These are phyloP conservation scores for Piaya cayana DNA, from an alignment of 2,113 vertebrate genomes.

Conservation along the genomic window DNA sequence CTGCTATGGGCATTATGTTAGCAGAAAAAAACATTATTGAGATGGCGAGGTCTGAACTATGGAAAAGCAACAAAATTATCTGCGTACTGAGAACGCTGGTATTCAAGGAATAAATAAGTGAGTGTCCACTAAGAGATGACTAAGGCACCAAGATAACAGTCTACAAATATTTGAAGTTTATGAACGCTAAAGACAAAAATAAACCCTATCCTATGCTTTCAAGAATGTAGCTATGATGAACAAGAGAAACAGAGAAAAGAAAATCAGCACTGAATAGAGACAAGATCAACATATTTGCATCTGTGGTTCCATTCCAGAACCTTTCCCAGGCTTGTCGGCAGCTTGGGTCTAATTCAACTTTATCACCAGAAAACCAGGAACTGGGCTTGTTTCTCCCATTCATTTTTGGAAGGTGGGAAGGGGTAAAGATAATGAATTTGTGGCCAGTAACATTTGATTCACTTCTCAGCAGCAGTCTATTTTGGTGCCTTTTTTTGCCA, in stretches of 20 bases:
- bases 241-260: neutral
- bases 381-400: neutral
- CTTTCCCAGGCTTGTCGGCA: neutral
- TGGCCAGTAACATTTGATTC: neutral
- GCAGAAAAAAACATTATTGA: neutral
- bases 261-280: neutral
- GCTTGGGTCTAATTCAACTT: neutral
- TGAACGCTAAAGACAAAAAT: neutral
- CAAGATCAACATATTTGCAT: rapidly evolving
- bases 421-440: neutral
- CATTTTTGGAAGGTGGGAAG: neutral
- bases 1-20: neutral
- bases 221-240: neutral
- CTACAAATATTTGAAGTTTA: neutral
- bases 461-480: neutral
- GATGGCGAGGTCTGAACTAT: neutral
- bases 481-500: neutral
- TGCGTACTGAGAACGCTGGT: neutral
- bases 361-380: neutral
- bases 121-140: neutral
- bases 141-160: neutral
- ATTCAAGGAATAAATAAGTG: neutral
- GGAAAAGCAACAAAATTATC: neutral
- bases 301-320: neutral
- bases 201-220: neutral